Evolutionary conservation across 2,797 vertebrate species (phyloP), one percentile per base, ranked within the genome.

Genomic region (Synaphobranchus kaupii): DNA sequence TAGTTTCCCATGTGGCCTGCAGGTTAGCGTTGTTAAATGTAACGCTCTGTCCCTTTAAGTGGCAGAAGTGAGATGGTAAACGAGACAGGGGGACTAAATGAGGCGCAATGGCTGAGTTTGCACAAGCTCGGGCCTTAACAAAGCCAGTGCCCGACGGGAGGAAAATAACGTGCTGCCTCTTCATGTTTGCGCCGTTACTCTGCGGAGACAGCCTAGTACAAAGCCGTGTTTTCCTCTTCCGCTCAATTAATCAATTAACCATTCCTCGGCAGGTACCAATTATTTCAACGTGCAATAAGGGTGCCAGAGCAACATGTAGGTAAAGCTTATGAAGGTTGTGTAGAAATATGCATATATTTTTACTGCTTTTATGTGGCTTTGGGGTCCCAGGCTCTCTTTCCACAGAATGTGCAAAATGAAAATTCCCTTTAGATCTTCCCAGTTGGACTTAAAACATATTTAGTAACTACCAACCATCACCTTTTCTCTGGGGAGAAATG

Each of bases 381-480:
- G 44, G 47, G 73, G 73, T 13, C 39, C 44, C 13, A 28, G 63
- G 6, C 17, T 76, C 34, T 76, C 73, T 20, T 71, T 83, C 85
- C 39, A 84, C 54, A 76, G 87, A 89, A 89, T 44, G 12, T 22
- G n/a, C 48, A 82, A 47, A 82, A 20, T 13, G 56, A n/a, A 48
- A 82, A 50, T 82, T 82, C 63, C 9, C 39, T 28, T 39, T 63
- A 52, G 44, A 39, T 39, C 39, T 90, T 68, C 31, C 80, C 76
- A 15, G 87, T 13, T 88, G 68, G 89, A 88, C 86, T 89, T 86
- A 87, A 89, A 92, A 87, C 87, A 84, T 80, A 84, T 85, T 82
- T 87, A 86, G 86, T 90, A 91, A 89, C 86, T 85, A 90, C 56
- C 89, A 91, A 87, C 81, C 85, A 8, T 84, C 17, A 20, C 85